Evolutionary conservation across 2,888 invertebrate species (phyloP).

Genomic region (Hypolimnas misippus): DNA sequence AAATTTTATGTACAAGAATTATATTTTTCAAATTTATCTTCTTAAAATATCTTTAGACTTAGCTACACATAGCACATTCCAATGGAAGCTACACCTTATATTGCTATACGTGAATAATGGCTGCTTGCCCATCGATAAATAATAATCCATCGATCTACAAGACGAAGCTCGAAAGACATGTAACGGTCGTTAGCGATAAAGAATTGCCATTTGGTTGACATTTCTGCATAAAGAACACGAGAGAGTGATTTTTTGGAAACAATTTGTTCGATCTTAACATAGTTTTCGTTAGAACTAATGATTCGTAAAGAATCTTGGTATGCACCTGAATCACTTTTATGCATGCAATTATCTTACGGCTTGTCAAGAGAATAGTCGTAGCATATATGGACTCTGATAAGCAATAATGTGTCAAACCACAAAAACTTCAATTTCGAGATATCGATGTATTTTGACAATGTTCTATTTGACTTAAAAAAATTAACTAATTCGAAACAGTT

Average conservation of each 20-base stretch:
- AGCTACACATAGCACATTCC: neutral
- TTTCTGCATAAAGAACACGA: constrained; percentile 1
- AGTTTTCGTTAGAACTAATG: neutral
- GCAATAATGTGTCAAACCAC: too few relatives aligned
- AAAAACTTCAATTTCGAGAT: too few relatives aligned
- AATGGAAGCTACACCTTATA: neutral
- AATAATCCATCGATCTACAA: constrained; percentile 15
- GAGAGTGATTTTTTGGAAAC: neutral
- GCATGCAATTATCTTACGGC: neutral
- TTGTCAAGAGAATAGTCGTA: too few relatives aligned
- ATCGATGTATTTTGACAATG: too few relatives aligned
- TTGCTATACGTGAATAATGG: constrained; percentile 8
- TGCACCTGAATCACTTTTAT: neutral
- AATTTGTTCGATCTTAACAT: neutral
- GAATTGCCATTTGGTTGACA: constrained; percentile 24
- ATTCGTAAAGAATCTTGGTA: neutral
- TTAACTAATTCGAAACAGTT: too few relatives aligned
- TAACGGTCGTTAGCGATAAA: constrained; percentile 30
- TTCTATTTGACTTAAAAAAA: too few relatives aligned
- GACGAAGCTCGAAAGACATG: too few relatives aligned
- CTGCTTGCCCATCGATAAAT: constrained; percentile 19
- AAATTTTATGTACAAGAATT: too few relatives aligned
- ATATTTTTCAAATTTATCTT: neutral
- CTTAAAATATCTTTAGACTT: neutral
- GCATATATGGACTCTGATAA: too few relatives aligned